phyloP scores from a whole-genome alignment of 2,888 invertebrate species.

The Drosophila kokeensis region DNA sequence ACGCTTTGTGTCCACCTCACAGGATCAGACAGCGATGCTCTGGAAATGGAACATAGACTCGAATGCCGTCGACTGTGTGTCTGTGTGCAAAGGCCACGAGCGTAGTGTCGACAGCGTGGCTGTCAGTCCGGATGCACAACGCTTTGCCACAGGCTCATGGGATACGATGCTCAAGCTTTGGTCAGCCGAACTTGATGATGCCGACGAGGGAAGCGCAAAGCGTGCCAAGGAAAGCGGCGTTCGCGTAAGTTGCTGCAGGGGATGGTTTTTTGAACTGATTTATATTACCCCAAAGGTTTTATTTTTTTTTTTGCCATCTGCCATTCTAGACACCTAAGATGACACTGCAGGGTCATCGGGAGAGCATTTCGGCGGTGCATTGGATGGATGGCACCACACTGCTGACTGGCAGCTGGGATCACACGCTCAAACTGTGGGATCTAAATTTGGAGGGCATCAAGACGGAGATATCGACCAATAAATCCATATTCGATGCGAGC shows the following conservation, averaged over 20 bases:
- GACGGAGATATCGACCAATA: slow-evolving; percentile 93
- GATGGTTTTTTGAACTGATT: neutral
- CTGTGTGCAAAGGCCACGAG: slow-evolving; percentile 95
- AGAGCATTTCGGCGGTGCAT: slow-evolving; percentile 93
- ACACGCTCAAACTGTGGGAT: slow-evolving; percentile 97
- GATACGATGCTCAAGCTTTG: slow-evolving; percentile 96
- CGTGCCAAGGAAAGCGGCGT: slow-evolving; percentile 85
- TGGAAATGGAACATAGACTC: slow-evolving; percentile 93
- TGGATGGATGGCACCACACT: slow-evolving; percentile 94
- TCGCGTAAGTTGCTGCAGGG: slow-evolving; percentile 85
- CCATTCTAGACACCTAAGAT: slow-evolving; percentile 89
- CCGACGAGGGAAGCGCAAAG: slow-evolving; percentile 88
- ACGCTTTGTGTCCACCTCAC: slow-evolving; percentile 93
- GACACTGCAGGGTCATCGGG: slow-evolving; percentile 96
- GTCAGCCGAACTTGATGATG: slow-evolving; percentile 89
- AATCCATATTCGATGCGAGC: slow-evolving; percentile 94
- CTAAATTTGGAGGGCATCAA: slow-evolving; percentile 93
- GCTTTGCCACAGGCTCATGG: slow-evolving; percentile 95
- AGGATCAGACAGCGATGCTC: slow-evolving; percentile 95
- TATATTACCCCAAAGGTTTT: neutral
- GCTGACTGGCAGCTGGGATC: slow-evolving; percentile 97
- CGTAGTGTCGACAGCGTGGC: slow-evolving; percentile 95
- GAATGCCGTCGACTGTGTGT: slow-evolving; percentile 92
- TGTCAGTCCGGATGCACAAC: slow-evolving; percentile 88
- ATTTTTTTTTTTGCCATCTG: neutral